A percentile compares a stretch with the other conserved stretches of the same genome.
These are phyloP conservation scores for Verasper variegatus DNA, from an alignment of 2,113 vertebrate genomes.

Conservation along the genomic window DNA sequence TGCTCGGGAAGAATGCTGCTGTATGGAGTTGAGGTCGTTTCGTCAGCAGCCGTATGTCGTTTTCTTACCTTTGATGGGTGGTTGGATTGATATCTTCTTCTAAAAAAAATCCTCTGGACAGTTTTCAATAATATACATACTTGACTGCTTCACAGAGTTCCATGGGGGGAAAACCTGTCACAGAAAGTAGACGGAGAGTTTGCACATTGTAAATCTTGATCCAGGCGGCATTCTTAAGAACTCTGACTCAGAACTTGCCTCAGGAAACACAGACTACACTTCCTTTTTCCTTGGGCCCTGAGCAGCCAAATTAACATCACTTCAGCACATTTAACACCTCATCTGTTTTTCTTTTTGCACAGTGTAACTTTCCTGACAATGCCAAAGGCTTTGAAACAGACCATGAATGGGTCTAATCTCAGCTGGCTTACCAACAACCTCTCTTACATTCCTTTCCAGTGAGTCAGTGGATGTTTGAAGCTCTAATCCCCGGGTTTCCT, in stretches of 20 bases:
- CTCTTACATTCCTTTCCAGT: conserved; percentile 52
- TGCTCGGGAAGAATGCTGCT: not conserved
- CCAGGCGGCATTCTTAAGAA: conserved; percentile 43
- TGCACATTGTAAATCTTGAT: conserved; percentile 71
- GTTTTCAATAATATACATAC: not conserved
- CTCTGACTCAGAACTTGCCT: conserved; percentile 54
- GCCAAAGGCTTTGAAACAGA: conserved; percentile 38
- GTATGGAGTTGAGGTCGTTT: conserved; percentile 24
- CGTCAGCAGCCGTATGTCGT: conserved; percentile 1
- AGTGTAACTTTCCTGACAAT: not conserved
- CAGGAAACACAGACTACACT: conserved; percentile 47
- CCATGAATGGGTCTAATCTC: conserved; percentile 45
- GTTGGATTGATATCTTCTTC: conserved; percentile 10
- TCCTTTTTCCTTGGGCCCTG: conserved; percentile 30
- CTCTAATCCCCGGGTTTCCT: conserved; percentile 35
- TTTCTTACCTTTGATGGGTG: not conserved
- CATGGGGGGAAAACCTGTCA: conserved; percentile 33
- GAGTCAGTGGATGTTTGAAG: conserved; percentile 52
- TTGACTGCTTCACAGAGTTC: conserved; percentile 33
- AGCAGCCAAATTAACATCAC: conserved; percentile 47
- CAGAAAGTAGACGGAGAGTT: conserved; percentile 31
- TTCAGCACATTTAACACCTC: conserved; percentile 40
- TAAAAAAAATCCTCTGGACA: not conserved
- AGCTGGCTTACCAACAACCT: conserved; percentile 30
- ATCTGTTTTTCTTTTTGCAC: conserved; percentile 54